Percentiles rank a stretch among this genome's conserved stretches.
These are phyloP conservation scores for Aspidoscelis tigris DNA, from an alignment of 2,113 vertebrate species.

Conservation along the genomic window DNA sequence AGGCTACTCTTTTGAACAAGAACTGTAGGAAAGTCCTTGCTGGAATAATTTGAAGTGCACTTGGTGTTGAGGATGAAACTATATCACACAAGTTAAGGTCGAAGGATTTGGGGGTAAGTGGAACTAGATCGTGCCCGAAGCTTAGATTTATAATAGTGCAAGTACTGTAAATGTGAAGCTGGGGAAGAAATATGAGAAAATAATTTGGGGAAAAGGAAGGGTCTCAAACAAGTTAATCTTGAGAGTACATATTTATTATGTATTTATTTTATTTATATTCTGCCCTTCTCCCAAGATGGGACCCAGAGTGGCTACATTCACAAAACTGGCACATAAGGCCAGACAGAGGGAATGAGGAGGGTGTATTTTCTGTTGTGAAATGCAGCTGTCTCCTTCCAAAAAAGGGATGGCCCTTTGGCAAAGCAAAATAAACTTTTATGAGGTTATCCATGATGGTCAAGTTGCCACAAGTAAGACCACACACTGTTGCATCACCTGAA, in stretches of 20 bases:
- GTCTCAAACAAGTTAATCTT: neutral
- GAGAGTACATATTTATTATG: neutral
- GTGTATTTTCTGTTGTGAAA: no score
- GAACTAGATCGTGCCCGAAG: neutral
- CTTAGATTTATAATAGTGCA: conserved; percentile 2
- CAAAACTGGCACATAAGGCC: no score
- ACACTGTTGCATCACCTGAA: no score
- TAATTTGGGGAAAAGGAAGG: neutral
- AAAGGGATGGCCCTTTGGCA: no score
- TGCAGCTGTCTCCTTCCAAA: no score
- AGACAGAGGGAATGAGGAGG: no score
- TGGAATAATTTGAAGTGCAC: neutral
- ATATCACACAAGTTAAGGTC: neutral
- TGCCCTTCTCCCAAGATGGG: no score
- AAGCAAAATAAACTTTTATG: no score
- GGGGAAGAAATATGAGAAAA: neutral
- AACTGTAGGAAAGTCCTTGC: neutral
- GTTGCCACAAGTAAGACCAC: no score
- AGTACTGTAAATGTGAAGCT: neutral
- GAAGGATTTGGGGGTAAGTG: conserved; percentile 9
- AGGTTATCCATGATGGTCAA: no score
- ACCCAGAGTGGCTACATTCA: no score
- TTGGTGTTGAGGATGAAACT: neutral
- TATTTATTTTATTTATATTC: no score
- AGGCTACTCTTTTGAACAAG: neutral